Percentiles rank a stretch among this genome's conserved stretches.
These are phyloP conservation scores for Ciconia stormi DNA, from an alignment of 2,113 vertebrate species.

Conservation along the genomic window DNA sequence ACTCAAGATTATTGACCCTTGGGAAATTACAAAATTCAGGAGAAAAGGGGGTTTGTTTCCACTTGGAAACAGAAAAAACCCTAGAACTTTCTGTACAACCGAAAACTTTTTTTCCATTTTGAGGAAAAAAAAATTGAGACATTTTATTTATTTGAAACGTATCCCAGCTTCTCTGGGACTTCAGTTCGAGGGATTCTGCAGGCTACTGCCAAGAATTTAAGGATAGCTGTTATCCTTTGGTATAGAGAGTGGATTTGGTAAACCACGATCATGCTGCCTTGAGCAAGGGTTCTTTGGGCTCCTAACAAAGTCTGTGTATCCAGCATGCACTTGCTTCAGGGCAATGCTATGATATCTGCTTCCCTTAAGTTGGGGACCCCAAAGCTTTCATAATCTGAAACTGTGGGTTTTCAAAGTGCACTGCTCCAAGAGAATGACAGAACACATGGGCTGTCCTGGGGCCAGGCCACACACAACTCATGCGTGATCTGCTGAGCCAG, in stretches of 20 bases:
- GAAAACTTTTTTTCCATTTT: neutral
- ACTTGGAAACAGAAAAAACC: neutral
- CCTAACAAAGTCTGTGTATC: neutral
- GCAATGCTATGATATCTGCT: neutral
- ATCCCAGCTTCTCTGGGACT: neutral
- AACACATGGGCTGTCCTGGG: neutral
- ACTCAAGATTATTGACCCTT: neutral
- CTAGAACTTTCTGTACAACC: neutral
- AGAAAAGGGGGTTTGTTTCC: neutral
- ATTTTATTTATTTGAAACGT: neutral
- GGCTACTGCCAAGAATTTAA: neutral
- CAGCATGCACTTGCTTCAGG: neutral
- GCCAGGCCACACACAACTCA: accelerated
- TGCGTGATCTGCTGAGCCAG: neutral
- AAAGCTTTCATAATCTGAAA: neutral
- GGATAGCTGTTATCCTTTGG: neutral
- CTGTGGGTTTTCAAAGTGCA: neutral
- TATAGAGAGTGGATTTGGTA: neutral
- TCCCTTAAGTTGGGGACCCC: neutral
- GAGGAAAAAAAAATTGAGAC: neutral
- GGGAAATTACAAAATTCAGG: neutral
- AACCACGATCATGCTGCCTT: neutral
- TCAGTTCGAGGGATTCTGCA: neutral
- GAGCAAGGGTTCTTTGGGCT: neutral
- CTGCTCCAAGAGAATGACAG: neutral